phyloP scores from a whole-genome alignment of 2,797 vertebrate species.

The Neosalanx taihuensis region DNA sequence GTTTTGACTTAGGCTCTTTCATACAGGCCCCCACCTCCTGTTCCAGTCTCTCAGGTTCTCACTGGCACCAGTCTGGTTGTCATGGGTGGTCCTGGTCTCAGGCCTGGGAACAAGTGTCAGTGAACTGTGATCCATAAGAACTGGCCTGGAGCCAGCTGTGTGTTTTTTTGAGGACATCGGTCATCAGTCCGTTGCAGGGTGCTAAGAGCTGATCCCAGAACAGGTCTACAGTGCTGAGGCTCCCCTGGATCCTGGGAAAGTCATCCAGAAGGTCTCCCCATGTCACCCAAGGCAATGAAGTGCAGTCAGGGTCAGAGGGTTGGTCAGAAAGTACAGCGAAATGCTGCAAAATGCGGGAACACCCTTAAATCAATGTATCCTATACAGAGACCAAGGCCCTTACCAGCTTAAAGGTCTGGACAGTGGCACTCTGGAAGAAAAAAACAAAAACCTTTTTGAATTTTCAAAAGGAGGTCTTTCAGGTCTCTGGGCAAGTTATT shows the following conservation, averaged over 20 bases:
- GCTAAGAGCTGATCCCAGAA: constrained; percentile 33
- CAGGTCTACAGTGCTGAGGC: constrained; percentile 14
- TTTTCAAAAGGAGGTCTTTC: constrained; percentile 16
- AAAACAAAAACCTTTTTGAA: too few relatives aligned
- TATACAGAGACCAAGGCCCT: constrained; percentile 26
- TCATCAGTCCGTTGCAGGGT: not conserved
- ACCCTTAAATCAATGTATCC: constrained; percentile 22
- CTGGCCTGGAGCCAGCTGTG: constrained; percentile 27
- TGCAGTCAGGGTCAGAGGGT: constrained; percentile 56
- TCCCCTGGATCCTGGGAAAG: constrained; percentile 55
- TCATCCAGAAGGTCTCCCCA: constrained; percentile 46
- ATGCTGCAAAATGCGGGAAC: constrained; percentile 24
- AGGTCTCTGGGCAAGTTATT: constrained; percentile 13
- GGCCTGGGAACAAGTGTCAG: constrained; percentile 51
- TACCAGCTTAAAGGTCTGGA: constrained; percentile 28
- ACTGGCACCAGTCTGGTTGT: not conserved
- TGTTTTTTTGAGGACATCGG: not conserved
- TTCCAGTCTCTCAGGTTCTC: not conserved
- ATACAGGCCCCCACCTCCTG: not conserved
- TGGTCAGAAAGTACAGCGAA: constrained; percentile 48
- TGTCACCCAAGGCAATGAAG: constrained; percentile 46
- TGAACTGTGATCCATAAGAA: constrained; percentile 23
- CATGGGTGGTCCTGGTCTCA: constrained; percentile 18
- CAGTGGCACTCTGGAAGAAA: constrained; percentile 28
- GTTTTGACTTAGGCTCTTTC: not conserved